Evolutionary conservation across 2,888 invertebrate species (phyloP).

Genomic region (Unio pictorum): DNA sequence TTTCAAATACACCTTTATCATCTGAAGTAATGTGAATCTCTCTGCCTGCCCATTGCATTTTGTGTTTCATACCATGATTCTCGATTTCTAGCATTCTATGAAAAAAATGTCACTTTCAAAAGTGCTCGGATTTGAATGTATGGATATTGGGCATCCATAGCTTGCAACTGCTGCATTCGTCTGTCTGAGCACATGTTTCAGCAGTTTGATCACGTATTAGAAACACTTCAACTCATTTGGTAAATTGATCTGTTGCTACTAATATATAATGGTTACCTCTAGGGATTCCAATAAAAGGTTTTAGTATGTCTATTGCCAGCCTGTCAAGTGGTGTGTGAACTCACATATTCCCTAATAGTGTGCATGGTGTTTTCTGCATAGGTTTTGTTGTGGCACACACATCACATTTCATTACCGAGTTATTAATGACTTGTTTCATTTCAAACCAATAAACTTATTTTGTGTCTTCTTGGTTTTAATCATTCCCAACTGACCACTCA

Average conservation of each 20-base stretch:
- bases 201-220: slow-evolving; percentile 19
- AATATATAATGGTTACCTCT: slow-evolving; percentile 5
- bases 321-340: slow-evolving; percentile 76
- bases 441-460: slow-evolving; percentile 18
- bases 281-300: slow-evolving; percentile 17
- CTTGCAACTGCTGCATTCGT: slow-evolving; percentile 12
- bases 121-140: slow-evolving; percentile 14
- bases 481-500: slow-evolving; percentile 13
- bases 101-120: slow-evolving; percentile 16
- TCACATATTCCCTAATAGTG: slow-evolving; percentile 76
- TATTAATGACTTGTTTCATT: slow-evolving; percentile 7
- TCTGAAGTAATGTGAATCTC: slow-evolving; percentile 22
- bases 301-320: slow-evolving; percentile 16
- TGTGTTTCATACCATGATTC: slow-evolving; percentile 24
- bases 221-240: slow-evolving; percentile 17
- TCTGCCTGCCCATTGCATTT: slow-evolving; percentile 27
- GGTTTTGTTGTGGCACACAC: slow-evolving; percentile 16
- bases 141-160: slow-evolving; percentile 20
- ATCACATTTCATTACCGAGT: slow-evolving; percentile 9
- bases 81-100: slow-evolving; percentile 13
- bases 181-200: slow-evolving; percentile 13
- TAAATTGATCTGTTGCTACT: slow-evolving; percentile 20
- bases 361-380: slow-evolving; percentile 3
- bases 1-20: slow-evolving; percentile 23
- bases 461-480: slow-evolving; percentile 14